A percentile compares a stretch with the other conserved stretches of the same genome.
These are phyloP conservation scores for Pseudotriccus pelzelni DNA, from an alignment of 2,797 vertebrate genomes.

Conservation along the genomic window DNA sequence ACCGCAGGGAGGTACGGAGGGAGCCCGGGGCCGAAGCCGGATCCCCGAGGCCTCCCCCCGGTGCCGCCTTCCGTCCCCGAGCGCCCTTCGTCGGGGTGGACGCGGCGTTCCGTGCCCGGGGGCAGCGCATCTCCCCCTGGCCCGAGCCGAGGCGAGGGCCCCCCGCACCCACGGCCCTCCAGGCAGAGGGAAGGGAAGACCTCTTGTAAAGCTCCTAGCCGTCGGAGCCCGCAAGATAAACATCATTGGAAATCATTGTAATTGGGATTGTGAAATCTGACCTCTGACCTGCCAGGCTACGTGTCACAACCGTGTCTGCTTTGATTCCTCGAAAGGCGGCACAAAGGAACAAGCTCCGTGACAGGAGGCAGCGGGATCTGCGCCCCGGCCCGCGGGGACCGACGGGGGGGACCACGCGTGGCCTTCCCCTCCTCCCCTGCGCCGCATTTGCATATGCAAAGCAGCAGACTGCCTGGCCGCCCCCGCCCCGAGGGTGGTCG, in stretches of 20 bases:
- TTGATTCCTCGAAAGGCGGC: slow-evolving; percentile 74
- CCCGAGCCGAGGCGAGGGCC: neutral
- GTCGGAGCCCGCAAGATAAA: slow-evolving; percentile 60
- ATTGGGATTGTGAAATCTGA: slow-evolving; percentile 75
- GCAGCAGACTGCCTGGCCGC: neutral
- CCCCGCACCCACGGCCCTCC: neutral
- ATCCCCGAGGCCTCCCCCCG: rapidly evolving
- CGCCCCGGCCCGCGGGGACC: slow-evolving; percentile 2
- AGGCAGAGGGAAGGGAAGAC: neutral
- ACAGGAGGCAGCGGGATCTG: slow-evolving; percentile 58
- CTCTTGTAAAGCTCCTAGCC: slow-evolving; percentile 40
- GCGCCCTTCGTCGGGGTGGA: neutral
- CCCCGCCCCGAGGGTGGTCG: neutral
- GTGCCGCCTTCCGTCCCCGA: neutral
- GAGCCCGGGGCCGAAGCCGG: neutral
- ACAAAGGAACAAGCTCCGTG: slow-evolving; percentile 72
- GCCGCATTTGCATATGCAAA: slow-evolving; percentile 40
- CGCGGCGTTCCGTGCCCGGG: neutral
- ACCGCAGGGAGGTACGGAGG: neutral
- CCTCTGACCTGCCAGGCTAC: slow-evolving; percentile 73
- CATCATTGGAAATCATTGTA: slow-evolving; percentile 69
- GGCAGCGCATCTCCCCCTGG: neutral
- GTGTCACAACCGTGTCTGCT: slow-evolving; percentile 72
- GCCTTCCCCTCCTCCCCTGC: neutral
- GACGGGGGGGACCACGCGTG: slow-evolving; percentile 30